Conservation (phyloP, 2,113 vertebrate genomes). For the Gasterosteus aculeatus region DNA sequence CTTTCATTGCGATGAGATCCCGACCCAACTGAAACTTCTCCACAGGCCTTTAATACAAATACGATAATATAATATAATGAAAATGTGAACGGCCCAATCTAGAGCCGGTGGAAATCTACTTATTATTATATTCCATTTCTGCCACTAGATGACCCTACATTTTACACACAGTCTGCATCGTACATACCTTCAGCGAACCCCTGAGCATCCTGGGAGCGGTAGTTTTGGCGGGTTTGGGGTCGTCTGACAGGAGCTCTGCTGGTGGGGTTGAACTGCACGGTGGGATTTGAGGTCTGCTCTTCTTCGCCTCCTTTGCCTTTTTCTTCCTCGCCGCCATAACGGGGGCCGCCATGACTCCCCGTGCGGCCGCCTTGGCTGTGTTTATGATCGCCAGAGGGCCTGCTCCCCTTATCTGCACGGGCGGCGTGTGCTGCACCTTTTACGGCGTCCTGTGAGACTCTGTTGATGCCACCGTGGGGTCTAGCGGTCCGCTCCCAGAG, state of each 20-base stretch:
- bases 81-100: background rate
- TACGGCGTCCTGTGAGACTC: constrained; percentile 19
- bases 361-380: constrained; percentile 24
- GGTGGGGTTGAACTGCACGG: constrained; percentile 77
- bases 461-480: constrained; percentile 43
- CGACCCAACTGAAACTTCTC: background rate
- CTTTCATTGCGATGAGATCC: too few species aligned
- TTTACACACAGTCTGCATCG: background rate
- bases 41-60: background rate
- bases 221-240: constrained; percentile 68
- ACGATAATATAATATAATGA: background rate
- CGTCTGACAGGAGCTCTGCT: constrained; percentile 70
- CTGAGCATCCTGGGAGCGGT: constrained; percentile 68
- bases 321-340: constrained; percentile 21
- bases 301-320: constrained; percentile 11
- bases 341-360: background rate
- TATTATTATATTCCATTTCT: background rate
- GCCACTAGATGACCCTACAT: background rate
- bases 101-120: background rate
- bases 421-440: constrained; percentile 23
- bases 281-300: constrained; percentile 41
- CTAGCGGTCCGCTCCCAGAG: constrained; percentile 23
- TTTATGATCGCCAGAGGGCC: constrained; percentile 28
- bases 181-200: constrained; percentile 82
- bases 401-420: constrained; percentile 26